A percentile compares a stretch with the other conserved stretches of the same genome.
phyloP scores from a whole-genome alignment of 2,888 invertebrate species.

The Odontocerum albicorne region DNA sequence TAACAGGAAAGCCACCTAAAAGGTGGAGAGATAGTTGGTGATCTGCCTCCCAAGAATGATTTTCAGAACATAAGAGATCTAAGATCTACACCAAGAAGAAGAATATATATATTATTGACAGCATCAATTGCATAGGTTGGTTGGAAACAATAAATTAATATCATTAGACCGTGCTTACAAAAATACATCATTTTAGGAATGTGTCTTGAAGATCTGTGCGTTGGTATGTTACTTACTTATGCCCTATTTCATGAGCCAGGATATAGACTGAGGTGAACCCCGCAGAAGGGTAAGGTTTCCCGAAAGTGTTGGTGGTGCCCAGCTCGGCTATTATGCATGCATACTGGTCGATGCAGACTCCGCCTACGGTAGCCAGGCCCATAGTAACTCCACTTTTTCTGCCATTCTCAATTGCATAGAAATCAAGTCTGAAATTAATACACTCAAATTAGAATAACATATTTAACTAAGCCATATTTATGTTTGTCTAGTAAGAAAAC shows the following conservation, averaged over 20 bases:
- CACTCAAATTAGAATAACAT: too few relatives aligned
- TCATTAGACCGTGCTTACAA: neutral
- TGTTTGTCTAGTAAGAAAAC: too few relatives aligned
- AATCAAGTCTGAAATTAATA: slow-evolving; percentile 66
- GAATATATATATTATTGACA: too few relatives aligned
- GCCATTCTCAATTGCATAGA: slow-evolving; percentile 71
- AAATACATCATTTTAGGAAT: neutral
- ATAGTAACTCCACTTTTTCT: slow-evolving; percentile 72
- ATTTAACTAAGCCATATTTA: too few relatives aligned
- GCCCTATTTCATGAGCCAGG: slow-evolving; percentile 82
- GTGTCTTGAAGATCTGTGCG: too few relatives aligned
- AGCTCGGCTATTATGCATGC: slow-evolving; percentile 79
- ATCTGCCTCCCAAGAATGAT: too few relatives aligned
- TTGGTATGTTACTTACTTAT: slow-evolving; percentile 64
- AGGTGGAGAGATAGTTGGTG: too few relatives aligned
- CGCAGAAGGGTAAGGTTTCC: slow-evolving; percentile 79
- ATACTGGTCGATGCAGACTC: slow-evolving; percentile 71
- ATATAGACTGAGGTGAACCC: slow-evolving; percentile 84
- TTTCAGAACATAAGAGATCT: too few relatives aligned
- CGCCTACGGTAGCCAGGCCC: slow-evolving; percentile 81
- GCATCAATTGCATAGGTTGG: too few relatives aligned
- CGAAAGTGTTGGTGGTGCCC: slow-evolving; percentile 70
- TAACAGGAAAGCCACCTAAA: too few relatives aligned
- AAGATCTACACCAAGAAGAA: neutral
- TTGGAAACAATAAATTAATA: neutral